Percentiles rank a stretch among this genome's conserved stretches.
Evolutionary conservation across 2,797 vertebrate genomes (phyloP).

Genomic region (Oreortyx pictus): DNA sequence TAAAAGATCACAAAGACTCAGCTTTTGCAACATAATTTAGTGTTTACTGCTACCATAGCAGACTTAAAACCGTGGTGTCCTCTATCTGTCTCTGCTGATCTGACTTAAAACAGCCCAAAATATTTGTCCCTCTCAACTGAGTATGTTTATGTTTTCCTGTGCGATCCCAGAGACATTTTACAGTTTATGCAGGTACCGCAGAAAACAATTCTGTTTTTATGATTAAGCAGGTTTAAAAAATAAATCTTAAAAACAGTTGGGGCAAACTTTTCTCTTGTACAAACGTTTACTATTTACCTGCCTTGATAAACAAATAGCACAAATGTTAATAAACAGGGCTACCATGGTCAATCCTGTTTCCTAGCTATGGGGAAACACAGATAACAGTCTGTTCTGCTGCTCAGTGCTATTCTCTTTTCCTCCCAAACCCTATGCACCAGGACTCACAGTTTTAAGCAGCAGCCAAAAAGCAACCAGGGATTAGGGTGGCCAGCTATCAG

Average conservation of each 20-base stretch:
- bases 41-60: neutral
- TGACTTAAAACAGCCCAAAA: neutral
- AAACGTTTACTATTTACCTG: neutral
- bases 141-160: neutral
- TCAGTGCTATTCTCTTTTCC: neutral
- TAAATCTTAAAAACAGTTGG: neutral
- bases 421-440: neutral
- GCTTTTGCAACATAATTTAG: neutral
- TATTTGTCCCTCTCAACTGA: neutral
- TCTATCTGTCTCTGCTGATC: neutral
- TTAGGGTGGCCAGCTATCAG: neutral
- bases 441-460: neutral
- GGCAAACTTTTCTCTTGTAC: neutral
- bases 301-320: neutral
- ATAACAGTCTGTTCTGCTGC: neutral
- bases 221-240: neutral
- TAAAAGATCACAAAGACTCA: neutral
- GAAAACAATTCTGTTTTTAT: neutral
- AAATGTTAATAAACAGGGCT: neutral
- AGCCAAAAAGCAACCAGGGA: neutral
- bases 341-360: neutral
- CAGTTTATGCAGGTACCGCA: neutral
- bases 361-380: neutral
- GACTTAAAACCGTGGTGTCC: neutral
- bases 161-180: neutral